Evolutionary conservation across 2,888 invertebrate species (phyloP).

Genomic region (Sisyra terminalis): DNA sequence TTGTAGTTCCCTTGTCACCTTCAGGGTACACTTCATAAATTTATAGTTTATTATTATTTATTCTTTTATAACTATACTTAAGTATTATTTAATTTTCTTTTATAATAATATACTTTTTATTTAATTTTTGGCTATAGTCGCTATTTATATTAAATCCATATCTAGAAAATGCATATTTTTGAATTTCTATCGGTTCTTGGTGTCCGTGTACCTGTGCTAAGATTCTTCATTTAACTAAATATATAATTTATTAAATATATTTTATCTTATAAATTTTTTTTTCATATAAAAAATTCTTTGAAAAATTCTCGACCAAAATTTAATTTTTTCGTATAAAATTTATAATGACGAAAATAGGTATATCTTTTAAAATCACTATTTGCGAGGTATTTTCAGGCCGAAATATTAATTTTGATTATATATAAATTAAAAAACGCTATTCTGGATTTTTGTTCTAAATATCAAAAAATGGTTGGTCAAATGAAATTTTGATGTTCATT

Average conservation of each 20-base stretch:
- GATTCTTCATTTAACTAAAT: not conserved
- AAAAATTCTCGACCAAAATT: too few species aligned
- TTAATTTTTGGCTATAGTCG: conserved; percentile 4
- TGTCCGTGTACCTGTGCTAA: not conserved
- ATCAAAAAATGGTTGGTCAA: not conserved
- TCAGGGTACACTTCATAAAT: conserved; percentile 7
- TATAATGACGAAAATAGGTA: too few species aligned
- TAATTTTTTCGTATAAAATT: too few species aligned
- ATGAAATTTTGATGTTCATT: not conserved
- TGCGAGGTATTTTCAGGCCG: conserved; percentile 6
- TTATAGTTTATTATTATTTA: conserved; percentile 5
- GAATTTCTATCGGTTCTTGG: too few species aligned
- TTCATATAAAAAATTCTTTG: too few species aligned
- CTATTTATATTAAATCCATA: conserved; percentile 10
- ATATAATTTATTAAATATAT: not conserved
- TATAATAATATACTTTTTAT: conserved; percentile 6
- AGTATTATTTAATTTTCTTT: conserved; percentile 6
- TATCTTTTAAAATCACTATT: conserved; percentile 3
- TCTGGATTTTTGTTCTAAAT: not conserved
- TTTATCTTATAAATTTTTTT: too few species aligned
- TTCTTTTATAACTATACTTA: conserved; percentile 8
- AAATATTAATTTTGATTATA: conserved; percentile 2
- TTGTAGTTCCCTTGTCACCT: conserved; percentile 9
- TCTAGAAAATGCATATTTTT: too few species aligned
- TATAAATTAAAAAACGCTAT: not conserved